Percentiles rank a stretch among this genome's conserved stretches.
Conservation (phyloP, 2,113 vertebrate genomes). For the Corythornis madagascariensis region DNA sequence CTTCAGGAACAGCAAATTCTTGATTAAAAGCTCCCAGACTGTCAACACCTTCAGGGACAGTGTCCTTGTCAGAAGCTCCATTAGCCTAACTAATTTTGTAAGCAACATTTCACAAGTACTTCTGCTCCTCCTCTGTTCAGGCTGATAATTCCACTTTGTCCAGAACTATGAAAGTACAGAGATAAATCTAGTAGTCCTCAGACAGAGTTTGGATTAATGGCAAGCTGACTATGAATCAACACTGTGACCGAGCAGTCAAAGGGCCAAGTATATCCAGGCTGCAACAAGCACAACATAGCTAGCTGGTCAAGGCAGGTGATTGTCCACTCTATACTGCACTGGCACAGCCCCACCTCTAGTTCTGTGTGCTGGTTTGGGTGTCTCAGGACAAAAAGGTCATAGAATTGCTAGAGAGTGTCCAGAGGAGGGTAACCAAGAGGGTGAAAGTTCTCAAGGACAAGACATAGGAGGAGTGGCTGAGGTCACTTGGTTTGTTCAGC, state of each 20-base stretch:
- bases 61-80: too few relatives aligned
- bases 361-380: rapidly evolving
- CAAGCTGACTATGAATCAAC: not conserved
- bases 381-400: not conserved
- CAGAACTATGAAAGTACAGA: not conserved
- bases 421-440: not conserved
- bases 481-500: not conserved
- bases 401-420: not conserved
- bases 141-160: not conserved
- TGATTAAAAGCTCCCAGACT: too few relatives aligned
- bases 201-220: not conserved
- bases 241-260: not conserved
- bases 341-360: rapidly evolving
- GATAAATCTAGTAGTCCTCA: not conserved
- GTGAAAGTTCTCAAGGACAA: not conserved
- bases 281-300: not conserved
- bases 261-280: not conserved
- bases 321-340: not conserved
- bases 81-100: too few relatives aligned
- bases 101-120: too few relatives aligned
- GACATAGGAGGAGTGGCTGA: not conserved
- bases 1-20: too few relatives aligned
- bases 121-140: too few relatives aligned
- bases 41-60: too few relatives aligned
- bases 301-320: rapidly evolving